Conservation (phyloP, 2,888 invertebrate genomes). For the Cremastobaeus sp. region DNA sequence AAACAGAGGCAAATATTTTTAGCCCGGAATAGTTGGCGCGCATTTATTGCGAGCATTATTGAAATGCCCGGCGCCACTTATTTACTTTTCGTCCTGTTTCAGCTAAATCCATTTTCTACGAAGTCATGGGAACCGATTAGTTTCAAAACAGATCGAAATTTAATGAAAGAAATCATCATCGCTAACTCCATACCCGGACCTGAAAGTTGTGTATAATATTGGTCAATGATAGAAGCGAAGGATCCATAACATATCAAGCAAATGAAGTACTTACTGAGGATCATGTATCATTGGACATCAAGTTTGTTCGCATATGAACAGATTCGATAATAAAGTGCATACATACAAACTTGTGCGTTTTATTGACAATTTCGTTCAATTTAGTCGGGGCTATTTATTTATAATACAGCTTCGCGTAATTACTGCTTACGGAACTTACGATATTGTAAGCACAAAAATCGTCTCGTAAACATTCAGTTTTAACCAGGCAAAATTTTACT, state of each 20-base stretch:
- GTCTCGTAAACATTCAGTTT: too few species aligned
- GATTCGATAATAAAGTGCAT: slow-evolving; percentile 56
- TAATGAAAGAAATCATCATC: slow-evolving; percentile 81
- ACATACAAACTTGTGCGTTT: slow-evolving; percentile 28
- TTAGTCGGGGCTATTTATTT: too few species aligned
- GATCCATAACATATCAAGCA: slow-evolving; percentile 57
- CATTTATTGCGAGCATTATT: too few species aligned
- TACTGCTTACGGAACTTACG: too few species aligned
- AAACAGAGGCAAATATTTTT: slow-evolving; percentile 21
- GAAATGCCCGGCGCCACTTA: too few species aligned
- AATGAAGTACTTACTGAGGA: slow-evolving; percentile 46
- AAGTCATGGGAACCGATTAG: slow-evolving; percentile 78
- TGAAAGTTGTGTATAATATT: slow-evolving; percentile 89
- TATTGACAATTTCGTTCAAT: too few species aligned
- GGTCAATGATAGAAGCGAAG: slow-evolving; percentile 43
- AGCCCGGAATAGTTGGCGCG: too few species aligned
- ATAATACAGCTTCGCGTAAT: too few species aligned
- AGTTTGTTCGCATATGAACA: slow-evolving; percentile 53
- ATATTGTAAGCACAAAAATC: too few species aligned
- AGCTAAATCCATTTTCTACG: slow-evolving; percentile 77
- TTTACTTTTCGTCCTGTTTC: slow-evolving; percentile 35
- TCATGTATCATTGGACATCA: slow-evolving; percentile 53
- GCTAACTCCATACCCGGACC: slow-evolving; percentile 92
- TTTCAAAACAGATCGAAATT: slow-evolving; percentile 76
- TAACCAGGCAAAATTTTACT: too few species aligned